Base-by-base conservation (phyloP, 37 sponge, comb jelly and placozoan genomes). In the Mnemiopsis leidyi region DNA sequence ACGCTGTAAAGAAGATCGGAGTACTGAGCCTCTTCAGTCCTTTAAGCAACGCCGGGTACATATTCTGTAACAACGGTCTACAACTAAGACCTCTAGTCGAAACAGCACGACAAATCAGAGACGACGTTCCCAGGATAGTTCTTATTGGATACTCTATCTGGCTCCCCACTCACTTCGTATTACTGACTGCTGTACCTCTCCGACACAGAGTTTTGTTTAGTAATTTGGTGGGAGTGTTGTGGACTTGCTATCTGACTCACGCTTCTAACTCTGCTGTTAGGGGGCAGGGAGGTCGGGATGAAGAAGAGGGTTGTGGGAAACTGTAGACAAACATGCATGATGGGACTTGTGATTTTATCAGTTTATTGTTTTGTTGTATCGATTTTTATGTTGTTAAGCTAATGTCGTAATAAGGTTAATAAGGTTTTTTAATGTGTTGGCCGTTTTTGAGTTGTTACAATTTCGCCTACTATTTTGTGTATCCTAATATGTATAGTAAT, bases 1-100 rank as follows among this genome's bases (percentile, higher is more conserved):
- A 77, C 79, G 36, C 79, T 77, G 33, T 77, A 28, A 77, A 77
- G 79, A 77, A 77, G 79, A 77, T 77, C 1, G 79, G 79, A 32
- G 9, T 77, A 5, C 32, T 77, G 36, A 32, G 35, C 18, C 36
- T 77, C 18, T 77, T 77, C 36, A 77, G 79, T 32, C 79, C 79
- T 1, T 32, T 77, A 13, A 77, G 36, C 30, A 31, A 26, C 34
- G 33, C 32, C 20, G 79, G 79, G 9, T 77, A 34, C 32, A 32
- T 77, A 13, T 26, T 77, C 3, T 16, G 26, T 1, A 77, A 77
- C 79, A 77, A 32, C 32, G 18, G 30, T 3, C 35, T 77, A 9
- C 79, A 32, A 1, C 36, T 18, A 1, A 77, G 33, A 77, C 18
- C 20, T 32, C 20, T 32, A 18, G 79, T 34, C 20, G 2, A 77